Evolutionary conservation across 2,797 vertebrate genomes (phyloP).

Genomic region (Tokudaia tokunoshimensis): DNA sequence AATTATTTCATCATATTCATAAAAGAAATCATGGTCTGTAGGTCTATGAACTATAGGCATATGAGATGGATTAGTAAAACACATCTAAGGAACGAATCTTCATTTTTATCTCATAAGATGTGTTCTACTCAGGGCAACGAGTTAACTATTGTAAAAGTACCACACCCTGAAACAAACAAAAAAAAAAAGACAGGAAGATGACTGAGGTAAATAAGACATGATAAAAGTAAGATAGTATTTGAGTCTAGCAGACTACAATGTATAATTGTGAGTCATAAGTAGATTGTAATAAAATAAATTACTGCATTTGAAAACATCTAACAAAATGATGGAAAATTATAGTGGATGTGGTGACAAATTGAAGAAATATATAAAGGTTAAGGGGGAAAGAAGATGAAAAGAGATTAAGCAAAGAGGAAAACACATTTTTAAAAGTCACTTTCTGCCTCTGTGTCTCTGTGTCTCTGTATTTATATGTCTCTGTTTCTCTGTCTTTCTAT

Average conservation of each 20-base stretch:
- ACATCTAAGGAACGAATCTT: neutral
- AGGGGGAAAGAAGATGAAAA: neutral
- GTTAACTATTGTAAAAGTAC: neutral
- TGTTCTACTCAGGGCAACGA: neutral
- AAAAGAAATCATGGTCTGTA: neutral
- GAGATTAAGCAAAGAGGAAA: conserved; percentile 43
- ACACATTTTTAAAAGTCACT: conserved; percentile 32
- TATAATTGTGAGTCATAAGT: conserved; percentile 44
- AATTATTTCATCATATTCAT: neutral
- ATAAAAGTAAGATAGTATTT: conserved; percentile 35
- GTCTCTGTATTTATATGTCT: too few species aligned
- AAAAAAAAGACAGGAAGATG: neutral
- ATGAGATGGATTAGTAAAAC: neutral
- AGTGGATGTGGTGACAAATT: conserved; percentile 35
- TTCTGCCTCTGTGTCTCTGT: neutral
- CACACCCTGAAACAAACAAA: neutral
- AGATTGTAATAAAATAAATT: conserved; percentile 47
- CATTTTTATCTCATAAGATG: neutral
- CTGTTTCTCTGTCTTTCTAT: too few species aligned
- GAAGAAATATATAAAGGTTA: conserved; percentile 20
- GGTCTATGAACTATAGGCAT: neutral
- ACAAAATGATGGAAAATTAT: conserved; percentile 46
- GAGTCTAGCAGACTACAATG: neutral
- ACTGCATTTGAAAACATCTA: conserved; percentile 30
- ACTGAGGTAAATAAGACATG: conserved; percentile 44